Conservation (phyloP, 2,113 vertebrate species). For the Varanus komodoensis region DNA sequence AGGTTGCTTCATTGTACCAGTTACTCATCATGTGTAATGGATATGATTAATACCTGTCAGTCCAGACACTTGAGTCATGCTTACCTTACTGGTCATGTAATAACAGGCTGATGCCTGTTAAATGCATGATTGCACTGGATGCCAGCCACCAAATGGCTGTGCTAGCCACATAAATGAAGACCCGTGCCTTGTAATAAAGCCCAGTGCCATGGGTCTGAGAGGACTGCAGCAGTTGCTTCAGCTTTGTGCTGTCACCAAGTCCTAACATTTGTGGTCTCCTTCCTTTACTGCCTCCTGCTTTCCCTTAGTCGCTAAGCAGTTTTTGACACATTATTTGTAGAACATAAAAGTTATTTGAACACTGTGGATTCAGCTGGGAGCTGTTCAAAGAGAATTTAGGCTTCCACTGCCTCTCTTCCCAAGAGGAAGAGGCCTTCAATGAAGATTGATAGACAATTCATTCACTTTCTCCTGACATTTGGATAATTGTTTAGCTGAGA, state of each 20-base stretch:
- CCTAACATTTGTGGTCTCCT: constrained; percentile 16
- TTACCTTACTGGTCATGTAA: constrained; percentile 28
- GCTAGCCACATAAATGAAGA: constrained; percentile 13
- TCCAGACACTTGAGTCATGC: constrained; percentile 19
- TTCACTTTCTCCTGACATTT: neutral
- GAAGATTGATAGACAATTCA: constrained; percentile 1
- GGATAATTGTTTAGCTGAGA: constrained; percentile 22
- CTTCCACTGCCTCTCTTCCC: constrained; percentile 6
- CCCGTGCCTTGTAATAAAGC: neutral
- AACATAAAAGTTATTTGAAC: neutral
- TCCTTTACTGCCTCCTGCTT: neutral
- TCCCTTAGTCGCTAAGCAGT: neutral
- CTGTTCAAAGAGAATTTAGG: neutral
- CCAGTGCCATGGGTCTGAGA: neutral
- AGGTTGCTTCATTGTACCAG: neutral
- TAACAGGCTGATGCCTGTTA: constrained; percentile 7
- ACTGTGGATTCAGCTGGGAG: constrained; percentile 4
- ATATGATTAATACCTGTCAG: constrained; percentile 16
- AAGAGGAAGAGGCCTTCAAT: constrained; percentile 3
- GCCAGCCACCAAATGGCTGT: neutral
- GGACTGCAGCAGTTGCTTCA: constrained; percentile 5
- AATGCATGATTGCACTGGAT: neutral
- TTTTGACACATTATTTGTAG: constrained; percentile 28
- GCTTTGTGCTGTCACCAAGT: constrained; percentile 4
- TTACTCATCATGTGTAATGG: constrained; percentile 25